Conservation (phyloP, 2,113 vertebrate species). For the Cromileptes altivelis region DNA sequence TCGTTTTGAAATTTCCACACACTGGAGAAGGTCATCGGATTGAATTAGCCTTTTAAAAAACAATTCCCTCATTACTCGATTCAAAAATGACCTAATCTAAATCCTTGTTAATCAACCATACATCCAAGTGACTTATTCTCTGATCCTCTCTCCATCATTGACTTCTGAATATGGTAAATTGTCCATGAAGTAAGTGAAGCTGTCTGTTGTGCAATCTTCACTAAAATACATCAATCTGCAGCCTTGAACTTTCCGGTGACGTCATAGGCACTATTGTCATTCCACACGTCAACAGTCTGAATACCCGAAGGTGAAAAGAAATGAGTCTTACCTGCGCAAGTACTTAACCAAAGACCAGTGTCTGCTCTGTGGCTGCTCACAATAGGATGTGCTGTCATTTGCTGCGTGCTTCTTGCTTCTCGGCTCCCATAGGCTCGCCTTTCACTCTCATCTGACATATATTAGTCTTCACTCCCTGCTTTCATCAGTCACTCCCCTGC, state of each 20-base stretch:
- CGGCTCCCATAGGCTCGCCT: conserved; percentile 25
- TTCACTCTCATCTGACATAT: conserved; percentile 33
- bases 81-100: too few relatives aligned
- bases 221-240: conserved; percentile 38
- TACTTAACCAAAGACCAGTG: conserved; percentile 26
- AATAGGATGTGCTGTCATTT: conserved; percentile 42
- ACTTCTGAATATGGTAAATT: neutral
- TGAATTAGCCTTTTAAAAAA: neutral
- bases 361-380: conserved; percentile 24
- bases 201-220: conserved; percentile 23
- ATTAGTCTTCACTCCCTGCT: conserved; percentile 22
- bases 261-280: conserved; percentile 34
- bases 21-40: neutral
- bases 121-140: neutral
- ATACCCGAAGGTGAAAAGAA: conserved; percentile 49
- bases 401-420: conserved; percentile 2
- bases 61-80: too few relatives aligned
- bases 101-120: neutral
- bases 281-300: conserved; percentile 23
- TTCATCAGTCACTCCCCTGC: conserved; percentile 27
- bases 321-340: conserved; percentile 56
- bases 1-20: neutral
- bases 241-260: conserved; percentile 60
- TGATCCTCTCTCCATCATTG: neutral
- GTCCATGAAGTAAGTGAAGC: conserved; percentile 9